Evolutionary conservation across 2,113 vertebrate genomes (phyloP).

Genomic region (Corythoichthys intestinalis): DNA sequence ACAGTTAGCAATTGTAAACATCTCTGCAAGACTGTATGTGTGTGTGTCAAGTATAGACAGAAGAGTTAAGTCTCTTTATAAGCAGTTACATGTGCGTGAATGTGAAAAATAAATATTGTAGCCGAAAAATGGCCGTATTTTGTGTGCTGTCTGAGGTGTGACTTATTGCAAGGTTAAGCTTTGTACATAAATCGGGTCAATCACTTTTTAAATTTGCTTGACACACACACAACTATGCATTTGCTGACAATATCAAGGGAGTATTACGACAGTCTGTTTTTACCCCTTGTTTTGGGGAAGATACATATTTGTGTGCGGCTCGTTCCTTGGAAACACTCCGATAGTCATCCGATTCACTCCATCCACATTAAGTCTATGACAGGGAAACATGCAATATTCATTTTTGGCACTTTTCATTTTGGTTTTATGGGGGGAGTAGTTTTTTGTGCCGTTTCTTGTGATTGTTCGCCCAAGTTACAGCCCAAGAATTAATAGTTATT

Average conservation of each 20-base stretch:
- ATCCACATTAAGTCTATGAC: conserved; percentile 22
- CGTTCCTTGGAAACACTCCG: conserved; percentile 1
- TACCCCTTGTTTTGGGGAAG: background rate
- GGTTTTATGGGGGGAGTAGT: conserved; percentile 27
- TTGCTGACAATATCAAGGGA: conserved; percentile 51
- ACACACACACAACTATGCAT: conserved; percentile 48
- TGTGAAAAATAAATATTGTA: background rate
- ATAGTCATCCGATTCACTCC: conserved; percentile 10
- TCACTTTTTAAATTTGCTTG: conserved; percentile 1
- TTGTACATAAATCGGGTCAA: conserved; percentile 56
- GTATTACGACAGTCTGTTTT: background rate
- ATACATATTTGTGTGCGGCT: conserved; percentile 9
- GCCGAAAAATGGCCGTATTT: background rate
- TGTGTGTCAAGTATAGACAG: background rate
- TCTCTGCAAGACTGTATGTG: background rate
- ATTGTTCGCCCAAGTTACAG: conserved; percentile 30
- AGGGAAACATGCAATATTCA: conserved; percentile 22
- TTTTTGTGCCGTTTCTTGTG: conserved; percentile 49
- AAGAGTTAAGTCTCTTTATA: background rate
- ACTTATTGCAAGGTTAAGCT: conserved; percentile 53
- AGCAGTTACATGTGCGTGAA: conserved; percentile 1
- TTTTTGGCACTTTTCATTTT: conserved; percentile 64
- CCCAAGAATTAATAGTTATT: conserved; percentile 18
- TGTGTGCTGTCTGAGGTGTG: conserved; percentile 17
- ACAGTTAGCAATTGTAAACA: conserved; percentile 68